Base-by-base conservation (phyloP, 2,888 invertebrate species). In the Lissonota sp. region DNA sequence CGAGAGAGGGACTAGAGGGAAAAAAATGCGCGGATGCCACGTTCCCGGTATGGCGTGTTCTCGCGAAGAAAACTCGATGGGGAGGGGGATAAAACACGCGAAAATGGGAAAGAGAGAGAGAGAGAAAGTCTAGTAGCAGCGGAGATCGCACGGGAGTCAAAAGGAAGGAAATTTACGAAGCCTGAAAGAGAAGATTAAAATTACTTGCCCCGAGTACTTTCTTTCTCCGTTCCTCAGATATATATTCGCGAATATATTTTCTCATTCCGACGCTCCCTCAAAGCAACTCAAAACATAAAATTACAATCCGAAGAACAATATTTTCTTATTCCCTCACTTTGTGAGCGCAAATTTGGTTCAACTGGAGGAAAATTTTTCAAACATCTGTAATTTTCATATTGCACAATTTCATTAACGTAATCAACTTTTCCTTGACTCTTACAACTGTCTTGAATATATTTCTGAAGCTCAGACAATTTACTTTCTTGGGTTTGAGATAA, bases 171-270 rank as follows among this genome's bases (percentile, higher is more conserved):
- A 78, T 78, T 74, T 60, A 66, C 66, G 60, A 70, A 74, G 70
- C 60, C 76, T 74, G 70, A 74, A 78, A 77, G 73, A 78, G 66
- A 55, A 78, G 66, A 81, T 78, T 78, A 78, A 78, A 74, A 78
- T 81, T 66, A 81, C 74, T 77, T 37, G 64, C 64, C 37, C 12
- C 39, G 40, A 26, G 44, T 57, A 49, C 57, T 66, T 74, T 58
- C 46, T 46, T 64, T 39, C 40, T 39, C 12, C n/a, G n/a, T 51
- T 58, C 60, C 16, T 73, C 26, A 26, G 26, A 26, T 69, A 51
- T 67, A 51, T 69, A 49, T 53, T 12, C 62, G 53, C 44, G 60
- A 75, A 53, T 75, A 60, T 67, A 73, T 75, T 62, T 75, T 44
- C 62, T 75, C 37, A 44, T 62, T 37, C 26, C 69, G 8, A 70